phyloP scores from a whole-genome alignment of 2,888 invertebrate genomes.

The Labia minor region DNA sequence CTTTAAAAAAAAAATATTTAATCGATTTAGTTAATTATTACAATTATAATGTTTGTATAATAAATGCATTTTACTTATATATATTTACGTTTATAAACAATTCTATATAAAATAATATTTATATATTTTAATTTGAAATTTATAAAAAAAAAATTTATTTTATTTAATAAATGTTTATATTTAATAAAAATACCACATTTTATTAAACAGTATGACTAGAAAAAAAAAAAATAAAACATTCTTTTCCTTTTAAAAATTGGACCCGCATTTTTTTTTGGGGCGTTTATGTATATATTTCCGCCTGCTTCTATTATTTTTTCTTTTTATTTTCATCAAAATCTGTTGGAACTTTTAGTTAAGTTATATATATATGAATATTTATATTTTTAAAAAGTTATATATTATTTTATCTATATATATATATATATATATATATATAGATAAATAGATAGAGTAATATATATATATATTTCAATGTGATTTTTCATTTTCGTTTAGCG shows the following conservation, averaged over 20 bases:
- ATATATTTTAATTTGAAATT: too few relatives aligned
- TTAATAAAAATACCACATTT: neutral
- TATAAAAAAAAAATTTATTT: neutral
- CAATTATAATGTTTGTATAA: neutral
- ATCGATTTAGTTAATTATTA: neutral
- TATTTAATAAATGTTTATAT: neutral
- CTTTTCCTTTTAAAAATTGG: slow-evolving; percentile 13
- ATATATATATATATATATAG: slow-evolving; percentile 3
- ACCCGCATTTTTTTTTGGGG: neutral
- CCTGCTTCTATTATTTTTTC: neutral
- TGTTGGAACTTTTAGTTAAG: neutral
- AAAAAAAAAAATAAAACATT: neutral
- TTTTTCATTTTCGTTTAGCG: neutral
- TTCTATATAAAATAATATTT: neutral
- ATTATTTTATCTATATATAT: neutral
- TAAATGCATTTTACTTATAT: too few relatives aligned
- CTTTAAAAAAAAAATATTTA: neutral
- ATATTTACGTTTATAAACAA: neutral
- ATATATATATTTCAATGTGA: neutral
- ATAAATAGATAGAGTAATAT: neutral
- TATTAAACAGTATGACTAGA: neutral
- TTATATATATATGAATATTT: slow-evolving; percentile 14
- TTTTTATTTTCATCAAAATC: neutral
- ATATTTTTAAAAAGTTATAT: slow-evolving; percentile 7
- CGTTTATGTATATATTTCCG: neutral